These are phyloP conservation scores for Siniperca scherzeri DNA, from an alignment of 2,797 vertebrate species.

Conservation along the genomic window DNA sequence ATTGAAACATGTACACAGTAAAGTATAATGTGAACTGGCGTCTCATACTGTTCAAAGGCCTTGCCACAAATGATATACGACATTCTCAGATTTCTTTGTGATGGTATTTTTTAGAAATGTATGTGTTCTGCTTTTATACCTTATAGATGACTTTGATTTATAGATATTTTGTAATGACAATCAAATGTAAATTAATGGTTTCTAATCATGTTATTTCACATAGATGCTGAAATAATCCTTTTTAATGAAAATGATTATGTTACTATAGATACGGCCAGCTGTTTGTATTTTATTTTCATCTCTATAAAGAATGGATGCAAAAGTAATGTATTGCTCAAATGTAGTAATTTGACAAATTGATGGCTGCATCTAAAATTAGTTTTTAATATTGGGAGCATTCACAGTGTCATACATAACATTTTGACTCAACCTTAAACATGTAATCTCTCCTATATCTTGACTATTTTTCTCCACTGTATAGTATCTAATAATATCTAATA, in stretches of 20 bases:
- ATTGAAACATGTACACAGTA: conserved; percentile 74
- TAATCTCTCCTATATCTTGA: conserved; percentile 65
- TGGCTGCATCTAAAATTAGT: conserved; percentile 61
- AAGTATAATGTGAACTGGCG: conserved; percentile 79
- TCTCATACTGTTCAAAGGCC: conserved; percentile 78
- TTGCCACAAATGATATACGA: conserved; percentile 74
- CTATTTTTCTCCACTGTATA: conserved; percentile 66
- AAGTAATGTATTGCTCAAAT: conserved; percentile 45
- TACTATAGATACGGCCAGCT: conserved; percentile 68
- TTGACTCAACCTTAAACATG: conserved; percentile 58
- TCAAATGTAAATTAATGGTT: conserved; percentile 88
- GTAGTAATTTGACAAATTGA: conserved; percentile 62
- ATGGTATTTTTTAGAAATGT: conserved; percentile 83
- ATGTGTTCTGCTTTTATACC: conserved; percentile 83
- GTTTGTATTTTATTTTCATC: conserved; percentile 72
- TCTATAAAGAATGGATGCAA: conserved; percentile 55
- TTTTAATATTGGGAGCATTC: conserved; percentile 69
- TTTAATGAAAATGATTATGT: conserved; percentile 77
- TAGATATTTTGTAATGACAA: conserved; percentile 88
- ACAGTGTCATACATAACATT: conserved; percentile 52
- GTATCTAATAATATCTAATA: conserved; percentile 60
- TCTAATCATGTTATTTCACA: conserved; percentile 82
- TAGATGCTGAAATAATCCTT: conserved; percentile 79
- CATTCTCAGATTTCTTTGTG: conserved; percentile 81
- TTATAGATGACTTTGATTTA: conserved; percentile 84